Conservation (phyloP, 2,888 invertebrate species). For the Diarsia mendica region DNA sequence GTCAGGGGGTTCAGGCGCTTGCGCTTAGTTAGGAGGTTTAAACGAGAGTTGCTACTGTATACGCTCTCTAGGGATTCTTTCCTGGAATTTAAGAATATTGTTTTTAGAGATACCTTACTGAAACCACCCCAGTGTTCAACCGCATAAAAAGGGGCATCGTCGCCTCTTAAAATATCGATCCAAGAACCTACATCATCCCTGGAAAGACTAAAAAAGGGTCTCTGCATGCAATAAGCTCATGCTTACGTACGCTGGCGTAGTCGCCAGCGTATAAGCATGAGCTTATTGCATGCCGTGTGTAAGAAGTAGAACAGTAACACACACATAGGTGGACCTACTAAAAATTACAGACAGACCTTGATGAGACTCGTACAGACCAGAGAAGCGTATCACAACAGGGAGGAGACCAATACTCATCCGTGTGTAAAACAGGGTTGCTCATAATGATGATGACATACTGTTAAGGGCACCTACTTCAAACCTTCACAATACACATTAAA, state of each 20-base stretch:
- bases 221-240: too few species aligned
- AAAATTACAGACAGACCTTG: background rate
- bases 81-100: constrained; percentile 68
- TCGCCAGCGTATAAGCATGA: background rate
- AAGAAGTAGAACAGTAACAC: background rate
- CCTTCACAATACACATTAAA: too few species aligned
- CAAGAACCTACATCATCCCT: too few species aligned
- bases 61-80: constrained; percentile 86
- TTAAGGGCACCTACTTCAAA: background rate
- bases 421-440: background rate
- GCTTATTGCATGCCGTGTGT: too few species aligned
- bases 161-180: too few species aligned
- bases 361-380: background rate
- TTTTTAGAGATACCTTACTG: background rate
- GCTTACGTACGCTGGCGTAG: too few species aligned
- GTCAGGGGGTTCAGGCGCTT: constrained; percentile 80
- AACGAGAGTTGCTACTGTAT: constrained; percentile 86
- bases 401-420: background rate
- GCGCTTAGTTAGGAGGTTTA: constrained; percentile 82
- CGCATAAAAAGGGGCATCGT: too few species aligned
- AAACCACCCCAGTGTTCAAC: background rate
- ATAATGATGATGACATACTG: background rate
- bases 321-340: background rate
- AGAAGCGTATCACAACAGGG: background rate
- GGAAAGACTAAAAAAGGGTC: too few species aligned